A percentile compares a stretch with the other conserved stretches of the same genome.
These are phyloP conservation scores for Dendrolimus houi DNA, from an alignment of 2,888 invertebrate species.

Conservation along the genomic window DNA sequence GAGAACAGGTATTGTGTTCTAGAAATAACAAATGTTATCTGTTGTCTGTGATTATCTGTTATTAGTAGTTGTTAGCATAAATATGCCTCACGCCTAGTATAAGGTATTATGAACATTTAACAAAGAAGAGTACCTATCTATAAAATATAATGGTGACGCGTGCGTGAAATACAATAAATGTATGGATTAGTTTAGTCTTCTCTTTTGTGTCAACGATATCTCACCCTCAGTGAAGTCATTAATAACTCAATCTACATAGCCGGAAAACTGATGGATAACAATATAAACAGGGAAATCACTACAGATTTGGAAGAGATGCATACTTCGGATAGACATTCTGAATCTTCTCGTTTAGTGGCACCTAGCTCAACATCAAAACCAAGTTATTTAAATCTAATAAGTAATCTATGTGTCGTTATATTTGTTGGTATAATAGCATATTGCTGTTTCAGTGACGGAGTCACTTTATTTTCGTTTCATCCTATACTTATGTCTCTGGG, in stretches of 20 bases:
- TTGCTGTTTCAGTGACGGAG: conserved; percentile 49
- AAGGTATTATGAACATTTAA: too few relatives aligned
- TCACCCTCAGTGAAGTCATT: not conserved
- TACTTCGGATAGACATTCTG: conserved; percentile 40
- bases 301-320: conserved; percentile 35
- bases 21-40: too few relatives aligned
- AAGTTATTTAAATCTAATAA: conserved; percentile 53
- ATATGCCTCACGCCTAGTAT: too few relatives aligned
- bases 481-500: conserved; percentile 64
- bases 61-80: too few relatives aligned
- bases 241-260: not conserved
- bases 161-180: too few relatives aligned
- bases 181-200: too few relatives aligned
- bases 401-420: conserved; percentile 47
- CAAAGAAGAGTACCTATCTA: too few relatives aligned
- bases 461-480: conserved; percentile 61
- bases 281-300: conserved; percentile 7
- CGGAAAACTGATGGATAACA: conserved; percentile 24
- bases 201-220: too few relatives aligned
- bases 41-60: too few relatives aligned
- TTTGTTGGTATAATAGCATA: conserved; percentile 49
- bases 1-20: too few relatives aligned
- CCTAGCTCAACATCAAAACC: conserved; percentile 37
- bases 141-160: too few relatives aligned
- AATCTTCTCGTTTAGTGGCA: conserved; percentile 51